phyloP scores from a whole-genome alignment of 2,888 invertebrate species.

The Eristalis intricaria region DNA sequence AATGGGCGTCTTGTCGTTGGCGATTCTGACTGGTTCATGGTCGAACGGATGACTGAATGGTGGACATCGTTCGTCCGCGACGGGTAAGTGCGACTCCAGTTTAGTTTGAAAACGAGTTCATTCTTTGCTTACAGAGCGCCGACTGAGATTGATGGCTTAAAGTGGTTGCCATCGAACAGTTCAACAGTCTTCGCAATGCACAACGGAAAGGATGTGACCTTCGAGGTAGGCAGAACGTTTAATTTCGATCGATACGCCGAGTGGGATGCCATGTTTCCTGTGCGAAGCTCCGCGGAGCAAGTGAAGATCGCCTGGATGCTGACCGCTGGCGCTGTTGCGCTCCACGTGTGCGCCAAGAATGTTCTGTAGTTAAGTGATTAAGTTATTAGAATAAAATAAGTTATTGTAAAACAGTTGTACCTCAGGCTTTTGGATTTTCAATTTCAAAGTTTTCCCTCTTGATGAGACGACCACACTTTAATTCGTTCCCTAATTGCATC shows the following conservation, averaged over 20 bases:
- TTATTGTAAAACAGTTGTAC: neutral
- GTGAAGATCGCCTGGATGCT: conserved; percentile 19
- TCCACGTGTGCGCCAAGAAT: conserved; percentile 12
- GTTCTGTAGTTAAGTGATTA: neutral
- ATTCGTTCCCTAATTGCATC: neutral
- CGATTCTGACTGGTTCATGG: conserved; percentile 79
- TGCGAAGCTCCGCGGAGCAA: neutral
- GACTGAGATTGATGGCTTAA: neutral
- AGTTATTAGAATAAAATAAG: neutral
- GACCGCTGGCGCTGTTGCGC: conserved; percentile 11
- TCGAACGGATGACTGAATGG: conserved; percentile 80
- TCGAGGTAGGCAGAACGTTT: conserved; percentile 62
- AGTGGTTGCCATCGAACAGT: conserved; percentile 74
- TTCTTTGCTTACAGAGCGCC: conserved; percentile 21
- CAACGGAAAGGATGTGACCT: conserved; percentile 68
- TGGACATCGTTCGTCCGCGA: conserved; percentile 79
- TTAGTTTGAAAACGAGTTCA: neutral
- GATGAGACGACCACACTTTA: neutral
- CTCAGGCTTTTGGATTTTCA: too few species aligned
- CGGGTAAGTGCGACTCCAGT: conserved; percentile 73
- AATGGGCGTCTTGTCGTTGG: conserved; percentile 67
- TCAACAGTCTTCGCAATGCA: conserved; percentile 64
- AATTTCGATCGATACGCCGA: conserved; percentile 72
- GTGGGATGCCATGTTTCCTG: conserved; percentile 74
- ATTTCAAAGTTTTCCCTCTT: neutral